These are phyloP conservation scores for Thysanoteuthis rhombus DNA, from an alignment of 2,888 invertebrate species.

Conservation along the genomic window DNA sequence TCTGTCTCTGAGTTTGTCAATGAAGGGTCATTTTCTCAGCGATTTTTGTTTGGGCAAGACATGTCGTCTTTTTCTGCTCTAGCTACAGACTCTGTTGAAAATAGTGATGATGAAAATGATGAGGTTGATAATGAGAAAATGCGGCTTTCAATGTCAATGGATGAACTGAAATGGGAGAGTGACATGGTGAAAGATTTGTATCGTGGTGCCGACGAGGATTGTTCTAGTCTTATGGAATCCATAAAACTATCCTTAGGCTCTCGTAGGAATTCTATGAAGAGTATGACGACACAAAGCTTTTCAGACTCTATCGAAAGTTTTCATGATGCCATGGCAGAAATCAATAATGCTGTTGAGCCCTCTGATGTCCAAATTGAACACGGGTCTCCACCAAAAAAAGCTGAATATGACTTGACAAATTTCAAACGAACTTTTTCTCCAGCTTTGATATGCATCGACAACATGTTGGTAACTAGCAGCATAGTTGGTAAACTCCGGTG, in stretches of 20 bases:
- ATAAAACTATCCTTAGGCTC: neutral
- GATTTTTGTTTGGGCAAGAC: conserved; percentile 20
- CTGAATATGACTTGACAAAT: neutral
- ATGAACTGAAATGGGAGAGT: conserved; percentile 32
- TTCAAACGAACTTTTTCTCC: neutral
- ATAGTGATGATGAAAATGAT: neutral
- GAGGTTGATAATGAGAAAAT: neutral
- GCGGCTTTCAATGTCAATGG: neutral
- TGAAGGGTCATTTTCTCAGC: conserved; percentile 39
- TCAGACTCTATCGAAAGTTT: neutral
- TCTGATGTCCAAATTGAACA: neutral
- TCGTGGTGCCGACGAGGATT: conserved; percentile 36
- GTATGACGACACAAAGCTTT: neutral
- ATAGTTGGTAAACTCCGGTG: conserved; percentile 34
- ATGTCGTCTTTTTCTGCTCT: neutral
- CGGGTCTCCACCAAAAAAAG: neutral
- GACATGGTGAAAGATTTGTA: conserved; percentile 38
- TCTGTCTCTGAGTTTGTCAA: conserved; percentile 42
- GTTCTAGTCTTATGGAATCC: conserved; percentile 32
- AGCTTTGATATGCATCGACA: conserved; percentile 16
- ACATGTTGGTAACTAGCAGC: conserved; percentile 23
- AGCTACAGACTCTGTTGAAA: neutral
- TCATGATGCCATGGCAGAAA: neutral
- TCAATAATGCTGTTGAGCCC: neutral
- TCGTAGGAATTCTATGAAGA: conserved; percentile 25